Conservation (phyloP, 1,140 invertebrate species). For the Ostrea edulis region DNA sequence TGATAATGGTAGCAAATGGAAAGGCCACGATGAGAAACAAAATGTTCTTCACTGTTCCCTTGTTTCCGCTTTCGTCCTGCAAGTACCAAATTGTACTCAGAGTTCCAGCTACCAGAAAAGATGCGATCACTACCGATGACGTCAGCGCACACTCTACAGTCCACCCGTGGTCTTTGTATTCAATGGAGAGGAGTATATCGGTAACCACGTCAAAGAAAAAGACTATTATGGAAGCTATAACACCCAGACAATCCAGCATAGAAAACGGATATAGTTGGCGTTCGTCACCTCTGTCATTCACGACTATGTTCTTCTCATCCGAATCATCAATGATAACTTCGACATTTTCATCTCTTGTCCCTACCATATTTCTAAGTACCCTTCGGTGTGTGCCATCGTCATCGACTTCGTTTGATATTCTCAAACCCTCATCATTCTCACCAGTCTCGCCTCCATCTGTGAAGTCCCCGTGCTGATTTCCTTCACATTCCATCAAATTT, state of each 20-base stretch:
- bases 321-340: not conserved
- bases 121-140: slow-evolving; percentile 58
- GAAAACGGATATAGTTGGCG: slow-evolving; percentile 8
- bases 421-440: not conserved
- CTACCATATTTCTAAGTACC: not conserved
- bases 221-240: not conserved
- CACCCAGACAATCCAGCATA: not conserved
- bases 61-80: slow-evolving; percentile 52
- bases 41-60: slow-evolving; percentile 57
- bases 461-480: not conserved
- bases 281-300: not conserved
- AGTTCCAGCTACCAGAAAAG: slow-evolving; percentile 62
- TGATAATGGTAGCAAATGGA: not conserved
- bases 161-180: slow-evolving; percentile 58
- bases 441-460: not conserved
- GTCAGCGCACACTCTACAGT: slow-evolving; percentile 58
- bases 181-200: slow-evolving; percentile 63
- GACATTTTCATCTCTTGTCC: not conserved
- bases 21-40: not conserved
- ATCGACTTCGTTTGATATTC: not conserved
- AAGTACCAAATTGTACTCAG: slow-evolving; percentile 66
- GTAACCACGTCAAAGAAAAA: slow-evolving; percentile 60
- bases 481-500: not conserved
- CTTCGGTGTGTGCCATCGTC: not conserved
- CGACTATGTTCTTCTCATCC: not conserved